Conservation (phyloP, 2,113 vertebrate species). For the Equus przewalskii region DNA sequence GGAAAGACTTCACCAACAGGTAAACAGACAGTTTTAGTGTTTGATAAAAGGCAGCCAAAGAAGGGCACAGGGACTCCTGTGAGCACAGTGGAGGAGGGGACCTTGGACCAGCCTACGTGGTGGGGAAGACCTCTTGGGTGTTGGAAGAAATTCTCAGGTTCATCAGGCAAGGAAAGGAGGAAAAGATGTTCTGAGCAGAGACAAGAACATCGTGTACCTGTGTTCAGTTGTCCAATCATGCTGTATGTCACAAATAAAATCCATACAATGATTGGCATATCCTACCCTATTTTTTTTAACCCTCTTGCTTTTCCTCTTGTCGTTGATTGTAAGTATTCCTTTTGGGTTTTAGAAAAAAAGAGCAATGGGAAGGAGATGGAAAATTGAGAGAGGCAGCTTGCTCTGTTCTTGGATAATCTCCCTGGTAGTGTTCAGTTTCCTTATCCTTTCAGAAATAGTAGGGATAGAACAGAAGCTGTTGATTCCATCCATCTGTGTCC, state of each 20-base stretch:
- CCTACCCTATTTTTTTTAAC: neutral
- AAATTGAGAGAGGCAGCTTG: neutral
- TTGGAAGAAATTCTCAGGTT: neutral
- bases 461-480: neutral
- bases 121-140: neutral
- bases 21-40: neutral
- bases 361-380: neutral
- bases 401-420: neutral
- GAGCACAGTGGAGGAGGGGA: neutral
- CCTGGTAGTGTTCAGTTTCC: neutral
- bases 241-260: neutral
- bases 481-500: neutral
- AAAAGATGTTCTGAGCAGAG: neutral
- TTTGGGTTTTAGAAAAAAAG: neutral
- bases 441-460: conserved; percentile 6
- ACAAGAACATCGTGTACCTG: neutral
- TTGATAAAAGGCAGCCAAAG: neutral
- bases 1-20: neutral
- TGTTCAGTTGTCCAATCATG: neutral
- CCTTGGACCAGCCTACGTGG: neutral
- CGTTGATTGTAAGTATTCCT: neutral
- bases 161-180: neutral
- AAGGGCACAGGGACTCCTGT: neutral
- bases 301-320: neutral
- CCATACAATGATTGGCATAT: neutral